Base-by-base conservation (phyloP, 2,797 vertebrate species). In the Coendou prehensilis region DNA sequence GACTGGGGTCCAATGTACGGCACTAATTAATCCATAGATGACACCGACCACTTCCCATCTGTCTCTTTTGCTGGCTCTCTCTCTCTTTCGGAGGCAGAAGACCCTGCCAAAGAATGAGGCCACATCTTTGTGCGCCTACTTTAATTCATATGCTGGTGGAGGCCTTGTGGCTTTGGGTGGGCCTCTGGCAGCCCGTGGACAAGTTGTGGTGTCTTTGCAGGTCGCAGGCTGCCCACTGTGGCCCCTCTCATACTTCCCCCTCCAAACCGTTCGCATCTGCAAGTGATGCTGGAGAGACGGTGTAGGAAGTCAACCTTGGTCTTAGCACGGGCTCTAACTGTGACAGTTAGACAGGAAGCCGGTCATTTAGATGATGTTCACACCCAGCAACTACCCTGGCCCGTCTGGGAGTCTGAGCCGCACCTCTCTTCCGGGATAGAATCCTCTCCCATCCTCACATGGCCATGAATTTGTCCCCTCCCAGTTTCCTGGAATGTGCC, bases 1-100 rank as follows among this genome's bases (percentile, higher is more conserved):
- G 11, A 22, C 67, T n/a, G 56, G 87, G 57, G 69, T 84, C 92
- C 71, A 87, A 1, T 0, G 28, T 56, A 28, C 59, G 63, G 56
- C 11, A 20, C 71, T 93, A 94, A 97, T 96, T 93, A 89, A 97
- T 92, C 84, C 64, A 14, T 33, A 63, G 94, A 93, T 0, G 5
- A 67, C 26, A 22, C 56, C 63, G 92, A 87, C 76, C 76, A 26
- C 23, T n/a, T 96, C 67, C 93, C 57, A 23, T 59, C 94, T 97
- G 91, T 86, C 80, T 90, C 84, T 47, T 5, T 18, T 9, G 45
- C 28, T 22, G 71, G 56, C 76, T 56, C 54, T 6, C 0, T 6
- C 0, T 6, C 75, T 79, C 61, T 75, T 28, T 64, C 26, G 47
- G 59, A 52, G 37, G 45, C 0, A 0, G 85, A 90, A 96, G 96